Evolutionary conservation across 2,797 vertebrate species (phyloP).

Genomic region (Phalanger gymnotis): DNA sequence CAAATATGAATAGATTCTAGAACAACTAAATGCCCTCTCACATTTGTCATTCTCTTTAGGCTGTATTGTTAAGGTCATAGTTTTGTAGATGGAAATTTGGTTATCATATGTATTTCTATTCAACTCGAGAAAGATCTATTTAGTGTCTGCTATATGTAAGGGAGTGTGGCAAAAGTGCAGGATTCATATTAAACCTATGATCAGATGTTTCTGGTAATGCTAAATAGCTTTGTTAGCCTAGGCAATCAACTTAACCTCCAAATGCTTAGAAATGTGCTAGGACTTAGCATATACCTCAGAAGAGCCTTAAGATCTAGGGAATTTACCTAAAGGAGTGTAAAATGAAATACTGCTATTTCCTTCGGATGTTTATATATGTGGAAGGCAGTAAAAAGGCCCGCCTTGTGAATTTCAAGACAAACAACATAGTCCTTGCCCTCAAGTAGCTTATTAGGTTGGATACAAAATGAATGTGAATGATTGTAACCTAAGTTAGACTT

Average conservation of each 20-base stretch:
- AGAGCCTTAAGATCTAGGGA: neutral
- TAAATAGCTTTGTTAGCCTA: no score
- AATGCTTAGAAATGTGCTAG: neutral
- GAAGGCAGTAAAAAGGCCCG: neutral
- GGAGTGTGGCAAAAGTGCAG: neutral
- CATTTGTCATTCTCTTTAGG: neutral
- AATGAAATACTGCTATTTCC: neutral
- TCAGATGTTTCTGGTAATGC: neutral
- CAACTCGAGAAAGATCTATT: neutral
- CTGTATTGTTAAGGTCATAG: neutral
- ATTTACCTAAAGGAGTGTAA: neutral
- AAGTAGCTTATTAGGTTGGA: neutral
- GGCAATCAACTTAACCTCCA: neutral
- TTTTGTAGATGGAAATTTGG: neutral
- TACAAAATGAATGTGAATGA: neutral
- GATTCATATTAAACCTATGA: neutral
- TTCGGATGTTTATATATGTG: neutral
- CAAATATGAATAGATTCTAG: neutral
- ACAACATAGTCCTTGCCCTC: neutral
- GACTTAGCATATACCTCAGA: neutral
- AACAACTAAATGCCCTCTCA: neutral
- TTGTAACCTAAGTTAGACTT: neutral
- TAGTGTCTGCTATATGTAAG: neutral
- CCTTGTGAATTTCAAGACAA: neutral
- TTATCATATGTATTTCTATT: neutral